Conservation (phyloP, 2,113 vertebrate species). For the Poeciliopsis occidentalis region DNA sequence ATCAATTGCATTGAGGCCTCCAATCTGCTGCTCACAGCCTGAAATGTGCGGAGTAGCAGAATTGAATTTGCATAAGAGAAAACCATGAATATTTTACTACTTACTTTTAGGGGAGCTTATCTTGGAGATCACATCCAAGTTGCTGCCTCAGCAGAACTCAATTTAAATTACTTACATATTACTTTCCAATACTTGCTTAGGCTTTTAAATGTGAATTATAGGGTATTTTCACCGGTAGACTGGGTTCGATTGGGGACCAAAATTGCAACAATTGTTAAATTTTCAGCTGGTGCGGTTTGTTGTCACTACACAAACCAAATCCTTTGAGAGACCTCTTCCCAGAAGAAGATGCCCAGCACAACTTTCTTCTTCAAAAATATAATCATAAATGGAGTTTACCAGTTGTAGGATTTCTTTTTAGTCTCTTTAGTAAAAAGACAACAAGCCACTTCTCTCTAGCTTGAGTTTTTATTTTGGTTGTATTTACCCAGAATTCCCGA, state of each 20-base stretch:
- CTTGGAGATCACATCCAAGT: constrained; percentile 29
- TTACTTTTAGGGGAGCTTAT: constrained; percentile 13
- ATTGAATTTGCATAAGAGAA: constrained; percentile 58
- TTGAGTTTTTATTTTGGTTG: background rate
- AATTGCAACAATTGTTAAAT: no score
- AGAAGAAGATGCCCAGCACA: no score
- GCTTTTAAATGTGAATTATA: background rate
- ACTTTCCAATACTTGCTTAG: background rate
- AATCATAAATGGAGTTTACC: no score
- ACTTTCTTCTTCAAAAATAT: no score
- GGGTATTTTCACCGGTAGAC: no score
- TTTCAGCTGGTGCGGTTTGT: no score
- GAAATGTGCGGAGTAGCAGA: constrained; percentile 47
- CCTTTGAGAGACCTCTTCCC: no score
- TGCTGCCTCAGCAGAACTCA: constrained; percentile 40
- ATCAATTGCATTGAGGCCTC: constrained; percentile 75
- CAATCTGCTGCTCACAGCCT: constrained; percentile 38
- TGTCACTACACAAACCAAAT: no score
- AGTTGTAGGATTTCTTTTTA: no score
- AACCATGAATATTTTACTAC: constrained; percentile 39
- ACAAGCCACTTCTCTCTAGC: background rate
- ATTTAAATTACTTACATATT: constrained; percentile 26
- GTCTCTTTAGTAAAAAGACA: no score
- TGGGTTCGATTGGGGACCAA: no score
- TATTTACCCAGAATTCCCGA: no score